A percentile compares a stretch with the other conserved stretches of the same genome.
phyloP scores from a whole-genome alignment of 2,797 vertebrate genomes.

The Hephaestus fuliginosus region DNA sequence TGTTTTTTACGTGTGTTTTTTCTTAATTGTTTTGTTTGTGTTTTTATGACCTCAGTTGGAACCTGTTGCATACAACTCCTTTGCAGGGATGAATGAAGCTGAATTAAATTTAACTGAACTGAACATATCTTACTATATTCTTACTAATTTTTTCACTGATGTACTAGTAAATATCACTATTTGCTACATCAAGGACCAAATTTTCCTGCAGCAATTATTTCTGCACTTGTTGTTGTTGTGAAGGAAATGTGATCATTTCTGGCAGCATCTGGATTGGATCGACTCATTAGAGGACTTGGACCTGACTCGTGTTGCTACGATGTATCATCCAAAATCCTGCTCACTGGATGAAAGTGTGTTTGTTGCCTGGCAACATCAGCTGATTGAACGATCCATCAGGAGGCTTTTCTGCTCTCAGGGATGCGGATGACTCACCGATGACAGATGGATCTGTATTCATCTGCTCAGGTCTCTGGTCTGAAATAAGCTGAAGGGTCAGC shows the following conservation, averaged over 20 bases:
- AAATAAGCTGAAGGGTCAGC: constrained; percentile 29
- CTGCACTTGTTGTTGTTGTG: constrained; percentile 23
- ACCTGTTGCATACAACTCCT: neutral
- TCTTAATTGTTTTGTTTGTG: neutral
- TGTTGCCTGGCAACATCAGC: constrained; percentile 72
- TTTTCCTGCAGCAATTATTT: constrained; percentile 2
- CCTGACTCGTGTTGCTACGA: constrained; percentile 31
- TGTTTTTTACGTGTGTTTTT: neutral
- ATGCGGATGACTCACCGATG: constrained; percentile 57
- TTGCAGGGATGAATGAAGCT: neutral
- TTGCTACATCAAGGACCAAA: neutral
- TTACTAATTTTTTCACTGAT: neutral
- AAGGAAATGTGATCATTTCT: constrained; percentile 8
- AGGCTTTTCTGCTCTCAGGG: constrained; percentile 42
- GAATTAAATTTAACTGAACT: neutral
- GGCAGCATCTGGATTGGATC: constrained; percentile 41
- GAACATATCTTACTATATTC: neutral
- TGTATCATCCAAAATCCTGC: constrained; percentile 40
- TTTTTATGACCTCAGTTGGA: neutral
- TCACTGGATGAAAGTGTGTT: constrained; percentile 50
- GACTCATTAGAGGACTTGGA: constrained; percentile 37
- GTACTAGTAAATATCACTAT: neutral
- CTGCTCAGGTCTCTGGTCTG: constrained; percentile 21
- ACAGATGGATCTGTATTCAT: constrained; percentile 40
- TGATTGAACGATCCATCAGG: constrained; percentile 52